phyloP scores from a whole-genome alignment of 2,888 invertebrate species.

The Megamerina dolium region DNA sequence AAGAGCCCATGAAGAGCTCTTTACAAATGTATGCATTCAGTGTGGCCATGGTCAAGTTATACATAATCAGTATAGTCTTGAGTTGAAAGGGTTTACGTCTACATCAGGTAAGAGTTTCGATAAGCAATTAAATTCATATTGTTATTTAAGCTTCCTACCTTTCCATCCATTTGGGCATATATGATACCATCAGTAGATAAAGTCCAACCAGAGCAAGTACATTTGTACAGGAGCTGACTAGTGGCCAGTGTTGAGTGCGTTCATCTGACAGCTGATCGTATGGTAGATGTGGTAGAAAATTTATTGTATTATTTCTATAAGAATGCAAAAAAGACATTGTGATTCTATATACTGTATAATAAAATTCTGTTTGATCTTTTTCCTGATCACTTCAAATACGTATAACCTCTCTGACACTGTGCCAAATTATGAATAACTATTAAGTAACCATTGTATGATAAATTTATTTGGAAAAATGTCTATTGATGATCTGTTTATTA shows the following conservation, averaged over 20 bases:
- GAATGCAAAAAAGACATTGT: no score
- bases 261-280: constrained; percentile 52
- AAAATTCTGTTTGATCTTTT: no score
- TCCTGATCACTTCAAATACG: no score
- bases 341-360: no score
- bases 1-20: constrained; percentile 68
- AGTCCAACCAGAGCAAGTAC: constrained; percentile 63
- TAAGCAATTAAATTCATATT: not conserved
- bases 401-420: no score
- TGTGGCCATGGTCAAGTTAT: constrained; percentile 77
- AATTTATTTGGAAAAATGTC: no score
- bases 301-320: no score
- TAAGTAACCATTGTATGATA: no score
- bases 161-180: constrained; percentile 77
- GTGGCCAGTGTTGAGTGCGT: constrained; percentile 76
- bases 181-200: constrained; percentile 72
- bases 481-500: no score
- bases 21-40: constrained; percentile 79
- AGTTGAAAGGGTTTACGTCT: constrained; percentile 67
- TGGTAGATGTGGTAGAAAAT: constrained; percentile 7
- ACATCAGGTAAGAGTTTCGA: not conserved
- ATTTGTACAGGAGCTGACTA: constrained; percentile 75
- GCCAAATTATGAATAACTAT: no score
- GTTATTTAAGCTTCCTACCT: constrained; percentile 40
- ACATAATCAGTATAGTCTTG: constrained; percentile 70